A percentile compares a stretch with the other conserved stretches of the same genome.
Conservation (phyloP, 2,797 vertebrate species). For the Lutjanus campechanus region DNA sequence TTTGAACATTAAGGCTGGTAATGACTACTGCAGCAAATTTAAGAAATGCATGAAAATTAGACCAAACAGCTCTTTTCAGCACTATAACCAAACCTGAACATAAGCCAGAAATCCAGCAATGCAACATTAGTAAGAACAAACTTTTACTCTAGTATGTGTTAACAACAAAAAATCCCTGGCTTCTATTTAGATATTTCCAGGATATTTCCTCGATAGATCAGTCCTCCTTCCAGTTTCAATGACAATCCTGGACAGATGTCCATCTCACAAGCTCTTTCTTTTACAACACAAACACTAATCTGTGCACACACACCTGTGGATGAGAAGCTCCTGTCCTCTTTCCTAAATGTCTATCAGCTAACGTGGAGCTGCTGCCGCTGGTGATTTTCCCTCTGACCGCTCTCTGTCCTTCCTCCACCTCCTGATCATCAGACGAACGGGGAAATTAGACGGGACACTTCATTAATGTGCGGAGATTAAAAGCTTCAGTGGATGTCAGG, state of each 20-base stretch:
- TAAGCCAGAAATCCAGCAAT: neutral
- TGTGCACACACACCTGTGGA: neutral
- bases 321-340: conserved; percentile 16
- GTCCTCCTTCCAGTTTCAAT: neutral
- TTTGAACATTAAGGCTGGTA: neutral
- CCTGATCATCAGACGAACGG: conserved; percentile 12
- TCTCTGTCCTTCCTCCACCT: conserved; percentile 53
- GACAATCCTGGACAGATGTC: neutral
- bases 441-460: conserved; percentile 73
- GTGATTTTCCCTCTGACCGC: conserved; percentile 39
- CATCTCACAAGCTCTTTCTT: neutral
- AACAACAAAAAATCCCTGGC: neutral
- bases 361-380: conserved; percentile 29
- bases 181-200: conserved; percentile 5
- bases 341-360: conserved; percentile 25
- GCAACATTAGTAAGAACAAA: neutral
- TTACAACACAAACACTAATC: neutral
- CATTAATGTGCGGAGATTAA: conserved; percentile 68
- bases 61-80: neutral
- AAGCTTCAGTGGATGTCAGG: conserved; percentile 48
- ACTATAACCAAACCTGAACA: neutral
- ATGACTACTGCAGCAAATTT: neutral
- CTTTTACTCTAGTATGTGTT: too few species aligned
- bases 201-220: neutral
- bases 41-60: neutral